A percentile compares a stretch with the other conserved stretches of the same genome.
phyloP scores from a whole-genome alignment of 2,113 vertebrate genomes.

The Mus spicilegus region DNA sequence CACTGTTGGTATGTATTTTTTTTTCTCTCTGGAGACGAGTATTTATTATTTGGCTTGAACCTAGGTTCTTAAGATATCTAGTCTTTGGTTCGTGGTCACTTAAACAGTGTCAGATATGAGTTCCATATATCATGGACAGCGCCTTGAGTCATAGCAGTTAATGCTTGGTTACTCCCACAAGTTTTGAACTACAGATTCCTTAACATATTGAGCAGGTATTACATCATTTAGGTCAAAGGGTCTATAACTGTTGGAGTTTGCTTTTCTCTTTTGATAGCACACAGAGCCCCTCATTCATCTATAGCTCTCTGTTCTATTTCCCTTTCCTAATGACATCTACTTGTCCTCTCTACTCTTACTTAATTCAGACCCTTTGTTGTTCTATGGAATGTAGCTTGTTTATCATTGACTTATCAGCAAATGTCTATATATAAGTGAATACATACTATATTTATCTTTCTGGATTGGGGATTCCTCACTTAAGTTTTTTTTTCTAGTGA shows the following conservation, averaged over 20 bases:
- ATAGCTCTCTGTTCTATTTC: neutral
- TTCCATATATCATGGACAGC: too few relatives aligned
- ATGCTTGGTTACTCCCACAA: neutral
- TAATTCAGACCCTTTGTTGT: too few relatives aligned
- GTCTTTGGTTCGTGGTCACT: neutral
- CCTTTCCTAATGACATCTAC: neutral
- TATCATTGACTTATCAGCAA: neutral
- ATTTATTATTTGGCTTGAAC: neutral
- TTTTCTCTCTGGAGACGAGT: neutral
- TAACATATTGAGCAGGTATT: neutral
- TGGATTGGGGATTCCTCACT: neutral
- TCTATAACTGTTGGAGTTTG: neutral
- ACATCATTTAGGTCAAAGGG: neutral
- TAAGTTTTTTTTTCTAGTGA: neutral
- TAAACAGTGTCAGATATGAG: neutral
- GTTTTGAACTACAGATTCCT: neutral
- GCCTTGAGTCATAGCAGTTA: neutral
- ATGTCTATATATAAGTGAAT: neutral
- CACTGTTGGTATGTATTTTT: neutral
- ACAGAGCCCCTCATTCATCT: neutral
- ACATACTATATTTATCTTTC: neutral
- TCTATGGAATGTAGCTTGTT: neutral
- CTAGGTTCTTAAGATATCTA: neutral
- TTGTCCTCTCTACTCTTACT: too few relatives aligned
- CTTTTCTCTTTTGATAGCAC: neutral